Evolutionary conservation across 2,888 invertebrate genomes (phyloP).

Genomic region (Lymantria monacha): DNA sequence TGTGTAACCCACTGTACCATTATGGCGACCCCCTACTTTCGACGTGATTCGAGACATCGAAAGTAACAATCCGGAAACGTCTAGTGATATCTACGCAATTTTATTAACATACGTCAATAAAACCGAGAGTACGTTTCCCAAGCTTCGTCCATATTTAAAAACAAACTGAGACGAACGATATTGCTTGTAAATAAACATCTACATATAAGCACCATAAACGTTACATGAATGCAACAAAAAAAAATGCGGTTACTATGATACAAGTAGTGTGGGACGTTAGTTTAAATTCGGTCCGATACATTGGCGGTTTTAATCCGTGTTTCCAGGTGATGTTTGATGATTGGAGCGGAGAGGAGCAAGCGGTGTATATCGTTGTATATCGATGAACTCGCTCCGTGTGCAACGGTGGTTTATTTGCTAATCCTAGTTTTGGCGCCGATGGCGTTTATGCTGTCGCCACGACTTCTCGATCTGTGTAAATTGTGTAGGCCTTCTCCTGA

Average conservation of each 20-base stretch:
- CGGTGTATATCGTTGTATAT: slow-evolving; percentile 29
- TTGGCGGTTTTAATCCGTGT: slow-evolving; percentile 41
- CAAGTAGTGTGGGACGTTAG: slow-evolving; percentile 51
- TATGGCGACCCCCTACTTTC: slow-evolving; percentile 19
- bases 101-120: slow-evolving; percentile 53
- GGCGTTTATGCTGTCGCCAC: slow-evolving; percentile 90
- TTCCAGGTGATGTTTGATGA: slow-evolving; percentile 24
- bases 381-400: slow-evolving; percentile 13
- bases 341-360: slow-evolving; percentile 32
- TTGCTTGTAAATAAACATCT: slow-evolving; percentile 53
- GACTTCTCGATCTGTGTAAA: slow-evolving; percentile 90
- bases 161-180: slow-evolving; percentile 44
- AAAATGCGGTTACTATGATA: slow-evolving; percentile 41
- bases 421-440: slow-evolving; percentile 81
- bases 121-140: slow-evolving; percentile 53
- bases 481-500: slow-evolving; percentile 85
- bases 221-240: slow-evolving; percentile 65
- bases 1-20: slow-evolving; percentile 16
- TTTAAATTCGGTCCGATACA: slow-evolving; percentile 63
- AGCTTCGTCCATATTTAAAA: slow-evolving; percentile 29
- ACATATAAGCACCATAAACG: slow-evolving; percentile 69
- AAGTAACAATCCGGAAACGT: slow-evolving; percentile 34
- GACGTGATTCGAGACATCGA: slow-evolving; percentile 14
- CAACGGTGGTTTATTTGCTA: slow-evolving; percentile 61
- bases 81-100: slow-evolving; percentile 35